Percentiles rank a stretch among this genome's conserved stretches.
Evolutionary conservation across 1,140 invertebrate genomes (phyloP).

Genomic region (Colletes gigas): DNA sequence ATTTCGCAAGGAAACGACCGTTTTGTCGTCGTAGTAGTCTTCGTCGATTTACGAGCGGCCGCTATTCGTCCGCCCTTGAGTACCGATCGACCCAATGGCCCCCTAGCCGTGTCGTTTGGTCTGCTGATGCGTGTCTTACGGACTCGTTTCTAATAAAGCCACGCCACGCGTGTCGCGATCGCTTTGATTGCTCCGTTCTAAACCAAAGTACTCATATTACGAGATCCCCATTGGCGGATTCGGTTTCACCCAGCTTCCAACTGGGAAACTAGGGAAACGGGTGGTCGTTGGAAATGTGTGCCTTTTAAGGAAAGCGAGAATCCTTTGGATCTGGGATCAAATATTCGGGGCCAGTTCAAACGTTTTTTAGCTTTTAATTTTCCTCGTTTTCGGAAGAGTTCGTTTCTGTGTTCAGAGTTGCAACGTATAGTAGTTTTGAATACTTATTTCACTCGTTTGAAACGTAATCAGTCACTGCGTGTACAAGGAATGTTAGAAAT

Average conservation of each 20-base stretch:
- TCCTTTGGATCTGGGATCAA: not conserved
- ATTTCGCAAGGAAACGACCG: constrained; percentile 72
- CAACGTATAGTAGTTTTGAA: too few relatives aligned
- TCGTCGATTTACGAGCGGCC: constrained; percentile 68
- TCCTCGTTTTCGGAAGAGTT: too few relatives aligned
- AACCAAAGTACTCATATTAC: not conserved
- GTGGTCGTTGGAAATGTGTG: not conserved
- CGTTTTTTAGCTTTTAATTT: too few relatives aligned
- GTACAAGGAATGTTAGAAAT: too few relatives aligned
- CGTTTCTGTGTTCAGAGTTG: too few relatives aligned
- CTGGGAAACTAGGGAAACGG: not conserved
- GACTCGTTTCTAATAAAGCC: constrained; percentile 32
- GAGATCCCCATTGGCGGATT: not conserved
- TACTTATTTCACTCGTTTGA: too few relatives aligned
- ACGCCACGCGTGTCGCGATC: constrained; percentile 1
- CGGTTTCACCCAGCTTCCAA: too few relatives aligned
- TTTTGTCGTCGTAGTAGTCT: constrained; percentile 42
- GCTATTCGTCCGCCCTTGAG: constrained; percentile 67
- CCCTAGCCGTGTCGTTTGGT: constrained; percentile 17
- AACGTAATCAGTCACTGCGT: too few relatives aligned
- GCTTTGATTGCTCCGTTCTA: constrained; percentile 12
- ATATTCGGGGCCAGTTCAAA: too few relatives aligned
- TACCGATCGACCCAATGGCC: constrained; percentile 52
- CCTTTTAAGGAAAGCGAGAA: not conserved
- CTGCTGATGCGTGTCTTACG: constrained; percentile 18